Evolutionary conservation across 2,888 invertebrate species (phyloP).

Genomic region (Cheilosia vulpina): DNA sequence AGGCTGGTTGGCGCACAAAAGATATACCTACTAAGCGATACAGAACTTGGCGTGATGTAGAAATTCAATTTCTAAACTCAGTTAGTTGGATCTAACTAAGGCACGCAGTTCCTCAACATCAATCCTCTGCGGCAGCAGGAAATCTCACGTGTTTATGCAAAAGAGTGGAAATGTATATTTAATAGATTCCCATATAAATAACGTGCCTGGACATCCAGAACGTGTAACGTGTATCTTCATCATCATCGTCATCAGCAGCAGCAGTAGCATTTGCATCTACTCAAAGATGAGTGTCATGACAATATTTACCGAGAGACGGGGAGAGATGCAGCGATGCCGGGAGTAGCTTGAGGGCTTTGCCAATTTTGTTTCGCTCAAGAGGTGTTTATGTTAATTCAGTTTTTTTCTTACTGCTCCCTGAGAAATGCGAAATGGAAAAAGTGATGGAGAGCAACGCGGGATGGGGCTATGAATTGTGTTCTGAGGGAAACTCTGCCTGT

Average conservation of each 20-base stretch:
- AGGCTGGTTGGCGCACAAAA: slow-evolving; percentile 22
- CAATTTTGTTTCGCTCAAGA: slow-evolving; percentile 65
- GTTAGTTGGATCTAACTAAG: slow-evolving; percentile 42
- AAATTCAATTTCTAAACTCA: slow-evolving; percentile 60
- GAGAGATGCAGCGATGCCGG: neutral
- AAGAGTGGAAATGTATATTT: slow-evolving; percentile 55
- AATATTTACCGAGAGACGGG: slow-evolving; percentile 31
- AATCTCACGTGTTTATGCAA: slow-evolving; percentile 15
- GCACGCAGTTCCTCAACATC: slow-evolving; percentile 5
- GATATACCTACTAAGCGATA: slow-evolving; percentile 37
- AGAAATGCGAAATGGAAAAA: slow-evolving; percentile 22
- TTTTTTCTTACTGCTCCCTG: neutral
- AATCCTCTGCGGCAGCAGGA: slow-evolving; percentile 32
- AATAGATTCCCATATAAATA: slow-evolving; percentile 71
- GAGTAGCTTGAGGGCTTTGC: slow-evolving; percentile 14
- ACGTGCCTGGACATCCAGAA: slow-evolving; percentile 59
- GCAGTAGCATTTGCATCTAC: slow-evolving; percentile 43
- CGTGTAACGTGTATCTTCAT: slow-evolving; percentile 63
- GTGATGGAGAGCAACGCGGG: neutral
- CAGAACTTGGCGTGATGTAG: slow-evolving; percentile 66
- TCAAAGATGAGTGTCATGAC: slow-evolving; percentile 46
- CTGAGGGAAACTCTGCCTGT: no score
- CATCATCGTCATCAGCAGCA: slow-evolving; percentile 49
- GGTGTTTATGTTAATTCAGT: slow-evolving; percentile 68
- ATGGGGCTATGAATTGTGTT: slow-evolving; percentile 5